Evolutionary conservation across 2,113 vertebrate genomes (phyloP), one percentile per base, ranked within the genome.

Genomic region (Apodemus sylvaticus): DNA sequence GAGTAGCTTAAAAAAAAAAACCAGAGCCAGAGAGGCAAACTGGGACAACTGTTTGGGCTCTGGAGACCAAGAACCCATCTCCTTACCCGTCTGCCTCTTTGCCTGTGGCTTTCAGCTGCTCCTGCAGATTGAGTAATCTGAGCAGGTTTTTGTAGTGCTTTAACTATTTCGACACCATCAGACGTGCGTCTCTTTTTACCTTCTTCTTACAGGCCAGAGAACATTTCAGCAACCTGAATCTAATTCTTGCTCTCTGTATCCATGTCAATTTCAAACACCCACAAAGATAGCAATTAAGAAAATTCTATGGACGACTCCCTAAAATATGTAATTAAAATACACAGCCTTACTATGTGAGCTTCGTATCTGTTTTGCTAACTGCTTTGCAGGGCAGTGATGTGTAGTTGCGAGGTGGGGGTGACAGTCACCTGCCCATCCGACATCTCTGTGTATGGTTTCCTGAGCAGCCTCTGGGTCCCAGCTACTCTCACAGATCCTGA

Each of bases 361-460:
- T 92, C 62, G 12, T 51, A 16, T 22, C 17, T 89, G 13, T 89
- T 93, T 91, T 78, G 62, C 83, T 9, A 0, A 91, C 85, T 91
- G 90, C 62, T 90, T 94, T 92, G 31, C 42, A 86, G 86, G 70
- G 70, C 74, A 64, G 90, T 94, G 78, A 62, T 6, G 11, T 78
- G 5, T 74, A 74, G 86, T 53, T 91, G 14, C 10, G 20, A 11
- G 5, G 71, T 70, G 95, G 92, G 94, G 36, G 5, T 78, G 4
- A 39, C 7, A 77, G 20, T 91, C 13, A 0, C 13, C 79, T 96
- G 93, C 73, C 97, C 12, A 83, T 91, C 17, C 45, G 55, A 34
- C 93, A 86, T 66, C 64, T 70, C 31, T 82, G 51, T 55, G 5
- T 53, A 2, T 71, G 14, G 53, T 74, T 96, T 64, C 70, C 48